Conservation (phyloP, 2,888 invertebrate genomes). For the Ophion slaviceki region DNA sequence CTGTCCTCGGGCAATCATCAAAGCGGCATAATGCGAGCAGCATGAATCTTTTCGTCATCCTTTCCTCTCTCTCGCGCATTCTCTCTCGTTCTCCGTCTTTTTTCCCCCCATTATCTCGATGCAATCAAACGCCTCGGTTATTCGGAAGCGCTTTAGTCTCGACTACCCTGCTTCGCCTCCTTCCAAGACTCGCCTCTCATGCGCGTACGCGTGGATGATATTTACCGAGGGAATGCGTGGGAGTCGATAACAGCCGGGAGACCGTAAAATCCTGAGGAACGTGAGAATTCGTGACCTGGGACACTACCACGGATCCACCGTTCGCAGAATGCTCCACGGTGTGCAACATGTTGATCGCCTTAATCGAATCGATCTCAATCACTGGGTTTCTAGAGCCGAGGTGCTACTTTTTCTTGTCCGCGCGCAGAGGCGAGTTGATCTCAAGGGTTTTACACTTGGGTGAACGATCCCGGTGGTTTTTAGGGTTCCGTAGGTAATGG, state of each 20-base stretch:
- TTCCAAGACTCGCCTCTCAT: neutral
- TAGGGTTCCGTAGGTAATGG: too few relatives aligned
- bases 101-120: conserved; percentile 67
- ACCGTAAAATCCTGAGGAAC: conserved; percentile 82
- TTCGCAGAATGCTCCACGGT: conserved; percentile 70
- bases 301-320: conserved; percentile 72
- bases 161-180: neutral
- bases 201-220: conserved; percentile 6
- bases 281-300: conserved; percentile 77
- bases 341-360: conserved; percentile 74
- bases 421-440: too few relatives aligned
- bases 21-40: conserved; percentile 81
- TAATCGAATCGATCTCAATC: neutral
- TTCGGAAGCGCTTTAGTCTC: conserved; percentile 58
- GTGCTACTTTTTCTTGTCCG: conserved; percentile 8
- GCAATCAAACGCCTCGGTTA: conserved; percentile 74
- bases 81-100: conserved; percentile 55
- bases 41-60: conserved; percentile 76
- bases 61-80: conserved; percentile 62
- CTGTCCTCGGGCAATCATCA: conserved; percentile 80
- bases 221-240: conserved; percentile 79
- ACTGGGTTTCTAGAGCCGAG: neutral
- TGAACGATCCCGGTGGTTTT: too few relatives aligned
- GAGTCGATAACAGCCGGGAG: conserved; percentile 79
- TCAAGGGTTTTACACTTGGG: too few relatives aligned